These are phyloP conservation scores for Syndactyla subalaris DNA, from an alignment of 2,797 vertebrate species.

Conservation along the genomic window DNA sequence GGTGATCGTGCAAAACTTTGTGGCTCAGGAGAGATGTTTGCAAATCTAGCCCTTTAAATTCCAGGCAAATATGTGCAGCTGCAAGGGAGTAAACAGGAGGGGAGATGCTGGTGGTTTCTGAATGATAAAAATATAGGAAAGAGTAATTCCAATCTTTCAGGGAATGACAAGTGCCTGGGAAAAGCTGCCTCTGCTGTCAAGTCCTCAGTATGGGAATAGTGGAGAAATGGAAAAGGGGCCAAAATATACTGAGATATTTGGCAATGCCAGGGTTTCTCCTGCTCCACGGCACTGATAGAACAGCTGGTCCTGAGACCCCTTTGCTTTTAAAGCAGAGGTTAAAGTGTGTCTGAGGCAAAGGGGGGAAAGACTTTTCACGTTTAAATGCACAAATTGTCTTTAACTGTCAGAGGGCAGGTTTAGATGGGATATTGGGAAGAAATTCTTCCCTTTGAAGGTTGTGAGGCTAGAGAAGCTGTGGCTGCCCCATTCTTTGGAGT, in stretches of 20 bases:
- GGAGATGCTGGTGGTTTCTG: background rate
- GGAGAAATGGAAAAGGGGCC: background rate
- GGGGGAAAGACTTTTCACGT: background rate
- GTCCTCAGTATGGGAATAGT: fast-evolving
- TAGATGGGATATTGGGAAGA: background rate
- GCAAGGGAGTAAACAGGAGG: background rate
- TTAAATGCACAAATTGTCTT: background rate
- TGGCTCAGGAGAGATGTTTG: fast-evolving
- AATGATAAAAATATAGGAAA: background rate
- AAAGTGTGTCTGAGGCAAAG: background rate
- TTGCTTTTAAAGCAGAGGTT: background rate
- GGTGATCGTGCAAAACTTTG: background rate
- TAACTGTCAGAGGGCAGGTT: background rate
- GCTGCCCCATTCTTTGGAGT: background rate
- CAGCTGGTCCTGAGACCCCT: background rate
- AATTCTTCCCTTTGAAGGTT: background rate
- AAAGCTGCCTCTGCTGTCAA: background rate
- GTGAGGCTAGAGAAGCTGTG: background rate
- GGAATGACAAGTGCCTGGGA: background rate
- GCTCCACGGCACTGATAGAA: background rate
- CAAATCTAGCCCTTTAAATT: background rate
- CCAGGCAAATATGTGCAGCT: background rate
- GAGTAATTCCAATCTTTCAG: background rate
- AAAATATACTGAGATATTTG: background rate
- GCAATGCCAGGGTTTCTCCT: background rate